Percentiles rank a stretch among this genome's conserved stretches.
Conservation (phyloP, 2,113 vertebrate genomes). For the Ptychochromis oligacanthus region DNA sequence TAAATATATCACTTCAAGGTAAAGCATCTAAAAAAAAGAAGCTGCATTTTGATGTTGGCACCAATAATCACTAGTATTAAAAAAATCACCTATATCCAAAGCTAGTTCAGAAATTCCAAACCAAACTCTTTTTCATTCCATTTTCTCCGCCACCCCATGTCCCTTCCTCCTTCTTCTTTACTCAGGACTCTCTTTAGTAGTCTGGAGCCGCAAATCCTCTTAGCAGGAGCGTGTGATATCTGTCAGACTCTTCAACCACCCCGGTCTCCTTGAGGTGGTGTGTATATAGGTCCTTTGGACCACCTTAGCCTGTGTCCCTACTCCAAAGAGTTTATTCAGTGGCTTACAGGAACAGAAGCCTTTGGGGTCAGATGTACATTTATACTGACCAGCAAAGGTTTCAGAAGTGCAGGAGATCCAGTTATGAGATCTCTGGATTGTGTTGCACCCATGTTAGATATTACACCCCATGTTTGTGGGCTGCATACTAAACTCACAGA, state of each 20-base stretch:
- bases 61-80: too few species aligned
- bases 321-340: slow-evolving; percentile 21
- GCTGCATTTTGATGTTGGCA: neutral
- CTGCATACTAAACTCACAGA: neutral
- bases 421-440: slow-evolving; percentile 17
- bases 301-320: neutral
- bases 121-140: neutral
- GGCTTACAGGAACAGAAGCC: slow-evolving; percentile 34
- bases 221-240: slow-evolving; percentile 49
- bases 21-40: neutral
- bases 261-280: neutral
- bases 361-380: neutral
- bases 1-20: neutral
- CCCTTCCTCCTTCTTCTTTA: neutral
- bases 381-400: neutral
- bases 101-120: neutral
- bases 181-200: neutral
- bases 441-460: slow-evolving; percentile 19
- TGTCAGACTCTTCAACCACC: neutral
- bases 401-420: neutral
- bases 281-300: neutral
- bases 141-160: neutral
- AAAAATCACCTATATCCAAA: too few species aligned
- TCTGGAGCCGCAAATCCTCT: slow-evolving; percentile 61
- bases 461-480: neutral